Conservation (phyloP, 2,113 vertebrate species). For the Dipodomys ordii region DNA sequence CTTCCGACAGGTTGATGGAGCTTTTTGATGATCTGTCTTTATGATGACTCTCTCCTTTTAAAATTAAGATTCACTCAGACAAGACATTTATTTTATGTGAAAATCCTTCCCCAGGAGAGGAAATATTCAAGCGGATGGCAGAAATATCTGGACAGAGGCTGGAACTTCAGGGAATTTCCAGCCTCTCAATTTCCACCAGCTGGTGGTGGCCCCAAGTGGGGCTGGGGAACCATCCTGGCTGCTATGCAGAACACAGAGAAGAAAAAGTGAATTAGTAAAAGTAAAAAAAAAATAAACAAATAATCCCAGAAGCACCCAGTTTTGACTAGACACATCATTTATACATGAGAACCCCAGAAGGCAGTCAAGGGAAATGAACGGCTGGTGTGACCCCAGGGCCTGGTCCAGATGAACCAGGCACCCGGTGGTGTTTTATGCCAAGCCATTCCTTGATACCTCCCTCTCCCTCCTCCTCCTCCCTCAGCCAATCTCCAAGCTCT, state of each 20-base stretch:
- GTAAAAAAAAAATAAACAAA: background rate
- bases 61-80: constrained; percentile 72
- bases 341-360: background rate
- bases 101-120: background rate
- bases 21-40: constrained; percentile 66
- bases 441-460: background rate
- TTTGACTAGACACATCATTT: background rate
- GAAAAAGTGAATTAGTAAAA: background rate
- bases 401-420: too few relatives aligned
- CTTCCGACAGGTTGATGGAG: constrained; percentile 33
- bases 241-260: background rate
- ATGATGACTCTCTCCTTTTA: constrained; percentile 64
- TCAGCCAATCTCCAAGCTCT: background rate
- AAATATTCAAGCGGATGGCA: background rate
- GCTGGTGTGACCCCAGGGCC: background rate
- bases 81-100: constrained; percentile 64
- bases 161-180: background rate
- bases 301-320: background rate
- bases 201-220: background rate
- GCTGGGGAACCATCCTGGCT: too few relatives aligned
- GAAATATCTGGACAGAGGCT: background rate
- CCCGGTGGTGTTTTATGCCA: too few relatives aligned
- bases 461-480: background rate
- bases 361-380: background rate
- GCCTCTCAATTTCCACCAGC: too few relatives aligned